Evolutionary conservation across 1,140 invertebrate species (phyloP), one percentile per base, ranked within the genome.

Genomic region (Chrysomallon squamiferum): DNA sequence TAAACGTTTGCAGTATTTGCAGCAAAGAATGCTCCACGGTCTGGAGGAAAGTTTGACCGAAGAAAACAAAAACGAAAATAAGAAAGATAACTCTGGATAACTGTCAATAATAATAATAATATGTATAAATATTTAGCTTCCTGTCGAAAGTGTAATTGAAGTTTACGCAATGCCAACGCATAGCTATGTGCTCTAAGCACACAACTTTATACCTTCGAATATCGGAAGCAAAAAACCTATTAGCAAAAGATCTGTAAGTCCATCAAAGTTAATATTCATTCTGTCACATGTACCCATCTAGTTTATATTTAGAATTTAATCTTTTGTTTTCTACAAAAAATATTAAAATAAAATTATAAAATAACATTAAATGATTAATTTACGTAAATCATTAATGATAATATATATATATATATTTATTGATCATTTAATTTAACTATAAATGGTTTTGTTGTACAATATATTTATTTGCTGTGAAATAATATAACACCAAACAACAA

Each of bases 211-310:
- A 72, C 54, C 58, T 75, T 6, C 66, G 73, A 38, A 72, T 75
- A 3, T 65, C 70, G 4, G 73, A 75, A 59, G 73, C 70, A 27
- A 75, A 75, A 49, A 72, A 71, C 49, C 59, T 75, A 38, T 52
- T 72, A 54, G 63, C 68, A 4, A 75, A 75, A 66, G 73, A 75
- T 62, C 63, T 75, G 73, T 74, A 54, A 71, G 69, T 69, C 29
- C 41, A 56, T 60, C 49, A 33, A 20, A 29, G 45, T 3, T 50
- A 25, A 22, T 2, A 20, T 13, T 0, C 32, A 35, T 13, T 27
- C 29, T 18, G 22, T 43, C 20, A 9, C 5, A 22, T 15, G 25
- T 6, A 25, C 25, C 30, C 25, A 25, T n/a, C 3, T n/a, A 15
- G 15, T 13, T 54, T 54, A n/a, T 9, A 54, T 25, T 63, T 25